Evolutionary conservation across 2,113 vertebrate genomes (phyloP).

Genomic region (Addax nasomaculatus): DNA sequence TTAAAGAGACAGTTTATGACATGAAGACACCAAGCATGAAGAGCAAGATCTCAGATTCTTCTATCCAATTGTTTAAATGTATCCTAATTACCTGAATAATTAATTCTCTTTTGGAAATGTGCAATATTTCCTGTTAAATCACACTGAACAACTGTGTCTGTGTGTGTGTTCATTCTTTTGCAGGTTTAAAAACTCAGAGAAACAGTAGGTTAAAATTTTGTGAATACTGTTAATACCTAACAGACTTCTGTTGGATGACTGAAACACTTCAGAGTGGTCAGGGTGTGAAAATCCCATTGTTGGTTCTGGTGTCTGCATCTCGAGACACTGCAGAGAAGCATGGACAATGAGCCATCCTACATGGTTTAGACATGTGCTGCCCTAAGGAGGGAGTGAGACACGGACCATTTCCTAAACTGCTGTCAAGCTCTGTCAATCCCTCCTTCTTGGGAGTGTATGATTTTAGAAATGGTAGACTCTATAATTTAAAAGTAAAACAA

Average conservation of each 20-base stretch:
- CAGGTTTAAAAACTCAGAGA: not conserved
- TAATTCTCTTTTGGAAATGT: not conserved
- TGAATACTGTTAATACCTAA: not conserved
- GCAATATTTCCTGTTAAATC: not conserved
- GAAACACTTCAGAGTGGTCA: not conserved
- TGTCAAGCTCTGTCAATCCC: constrained; percentile 39
- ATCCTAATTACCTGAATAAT: not conserved
- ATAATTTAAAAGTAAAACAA: constrained; percentile 5
- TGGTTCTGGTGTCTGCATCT: not conserved
- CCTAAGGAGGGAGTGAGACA: not conserved
- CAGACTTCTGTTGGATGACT: not conserved
- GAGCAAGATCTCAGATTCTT: not conserved
- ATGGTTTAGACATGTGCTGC: not conserved
- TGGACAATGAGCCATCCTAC: not conserved
- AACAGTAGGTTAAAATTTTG: not conserved
- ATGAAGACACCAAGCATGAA: not conserved
- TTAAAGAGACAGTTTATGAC: not conserved
- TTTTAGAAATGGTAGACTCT: constrained; percentile 1
- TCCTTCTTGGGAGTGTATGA: not conserved
- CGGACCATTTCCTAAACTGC: constrained; percentile 24
- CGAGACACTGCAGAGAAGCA: not conserved
- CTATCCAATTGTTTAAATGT: not conserved
- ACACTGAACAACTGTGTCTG: not conserved
- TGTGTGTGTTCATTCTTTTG: not conserved
- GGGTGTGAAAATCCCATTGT: not conserved